Conservation (phyloP, 2,113 vertebrate genomes). For the Platysteira castanea region DNA sequence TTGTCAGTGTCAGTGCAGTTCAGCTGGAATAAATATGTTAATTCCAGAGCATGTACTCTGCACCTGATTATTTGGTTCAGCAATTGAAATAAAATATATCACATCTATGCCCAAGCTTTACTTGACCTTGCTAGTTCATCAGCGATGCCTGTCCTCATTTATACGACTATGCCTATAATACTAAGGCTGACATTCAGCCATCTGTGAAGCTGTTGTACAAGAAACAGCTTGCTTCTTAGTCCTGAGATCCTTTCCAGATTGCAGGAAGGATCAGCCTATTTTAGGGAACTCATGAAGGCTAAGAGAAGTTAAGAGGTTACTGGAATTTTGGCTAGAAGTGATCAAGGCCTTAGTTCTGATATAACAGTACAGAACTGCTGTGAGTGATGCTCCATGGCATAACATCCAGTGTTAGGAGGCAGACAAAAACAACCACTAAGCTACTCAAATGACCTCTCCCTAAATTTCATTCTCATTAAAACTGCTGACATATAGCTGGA, state of each 20-base stretch:
- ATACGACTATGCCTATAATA: background rate
- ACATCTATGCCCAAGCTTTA: background rate
- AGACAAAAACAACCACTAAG: background rate
- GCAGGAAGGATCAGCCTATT: background rate
- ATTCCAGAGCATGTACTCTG: constrained; percentile 10
- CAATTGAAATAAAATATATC: constrained; percentile 2
- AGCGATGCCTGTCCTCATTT: background rate
- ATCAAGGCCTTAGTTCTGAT: background rate
- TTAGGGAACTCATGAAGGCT: background rate
- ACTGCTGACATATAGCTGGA: background rate
- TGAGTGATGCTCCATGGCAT: background rate
- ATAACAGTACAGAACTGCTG: background rate
- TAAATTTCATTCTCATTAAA: background rate
- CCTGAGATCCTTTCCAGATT: background rate
- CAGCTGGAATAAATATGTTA: constrained; percentile 40
- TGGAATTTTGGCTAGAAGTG: background rate
- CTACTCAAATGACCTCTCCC: background rate
- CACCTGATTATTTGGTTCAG: constrained; percentile 32
- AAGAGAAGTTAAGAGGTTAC: background rate
- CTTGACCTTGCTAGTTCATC: constrained; percentile 10
- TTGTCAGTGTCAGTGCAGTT: background rate
- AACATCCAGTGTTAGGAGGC: background rate
- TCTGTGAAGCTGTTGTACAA: background rate
- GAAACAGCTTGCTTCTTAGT: background rate
- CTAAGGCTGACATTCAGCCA: background rate